phyloP scores from a whole-genome alignment of 2,888 invertebrate species.

The Monoplex corrugatus region DNA sequence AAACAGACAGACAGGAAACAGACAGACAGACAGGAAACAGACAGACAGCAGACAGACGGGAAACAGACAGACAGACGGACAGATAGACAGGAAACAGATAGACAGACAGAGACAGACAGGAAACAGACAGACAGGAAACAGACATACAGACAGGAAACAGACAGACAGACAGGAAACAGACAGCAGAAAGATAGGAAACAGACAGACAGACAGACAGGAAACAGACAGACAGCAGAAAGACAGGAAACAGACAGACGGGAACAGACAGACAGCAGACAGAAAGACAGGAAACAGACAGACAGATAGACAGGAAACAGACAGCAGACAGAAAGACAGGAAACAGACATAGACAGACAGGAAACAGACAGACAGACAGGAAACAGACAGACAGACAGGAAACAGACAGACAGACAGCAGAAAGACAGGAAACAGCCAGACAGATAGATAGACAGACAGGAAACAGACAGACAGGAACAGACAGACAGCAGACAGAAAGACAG shows the following conservation, averaged over 20 bases:
- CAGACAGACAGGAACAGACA: too few species aligned
- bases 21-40: not conserved
- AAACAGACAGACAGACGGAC: not conserved
- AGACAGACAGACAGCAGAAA: too few species aligned
- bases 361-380: too few species aligned
- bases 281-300: not conserved
- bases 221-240: not conserved
- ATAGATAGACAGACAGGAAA: too few species aligned
- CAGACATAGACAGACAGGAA: too few species aligned
- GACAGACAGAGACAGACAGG: too few species aligned
- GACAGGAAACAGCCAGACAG: too few species aligned
- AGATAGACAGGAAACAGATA: not conserved
- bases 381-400: not conserved
- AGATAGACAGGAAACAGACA: conserved; percentile 76
- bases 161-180: not conserved
- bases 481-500: not conserved
- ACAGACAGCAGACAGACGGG: not conserved
- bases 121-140: not conserved
- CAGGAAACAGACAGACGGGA: too few species aligned
- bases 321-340: conserved; percentile 92
- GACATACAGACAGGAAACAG: not conserved
- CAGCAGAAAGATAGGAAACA: not conserved
- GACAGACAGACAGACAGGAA: not conserved
- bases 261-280: not conserved
- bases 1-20: not conserved